A percentile compares a stretch with the other conserved stretches of the same genome.
Conservation (phyloP, 2,797 vertebrate species). For the Enteromius unitaeniatus region DNA sequence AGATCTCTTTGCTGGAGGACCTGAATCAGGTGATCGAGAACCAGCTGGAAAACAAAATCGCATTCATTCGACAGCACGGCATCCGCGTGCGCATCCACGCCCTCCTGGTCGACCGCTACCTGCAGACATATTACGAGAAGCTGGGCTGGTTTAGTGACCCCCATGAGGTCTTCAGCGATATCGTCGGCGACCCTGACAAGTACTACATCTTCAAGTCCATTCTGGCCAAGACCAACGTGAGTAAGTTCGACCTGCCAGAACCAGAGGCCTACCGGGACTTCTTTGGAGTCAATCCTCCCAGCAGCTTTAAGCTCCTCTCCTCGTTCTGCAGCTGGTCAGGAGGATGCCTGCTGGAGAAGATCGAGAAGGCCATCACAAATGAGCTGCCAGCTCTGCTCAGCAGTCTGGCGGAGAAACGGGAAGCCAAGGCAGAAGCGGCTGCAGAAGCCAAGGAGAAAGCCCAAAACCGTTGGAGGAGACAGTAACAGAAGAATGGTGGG, state of each 20-base stretch:
- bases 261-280: conserved; percentile 97
- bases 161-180: conserved; percentile 95
- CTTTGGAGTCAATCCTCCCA: conserved; percentile 93
- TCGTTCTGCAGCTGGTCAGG: conserved; percentile 96
- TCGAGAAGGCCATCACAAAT: conserved; percentile 93
- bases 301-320: conserved; percentile 90
- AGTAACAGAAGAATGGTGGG: conserved; percentile 66
- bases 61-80: conserved; percentile 97
- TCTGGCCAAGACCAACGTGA: conserved; percentile 98
- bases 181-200: conserved; percentile 95
- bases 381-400: conserved; percentile 93
- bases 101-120: conserved; percentile 93
- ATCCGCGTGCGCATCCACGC: conserved; percentile 96
- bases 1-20: conserved; percentile 97
- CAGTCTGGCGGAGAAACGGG: conserved; percentile 75
- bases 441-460: conserved; percentile 74
- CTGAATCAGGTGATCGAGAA: conserved; percentile 99
- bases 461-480: conserved; percentile 79
- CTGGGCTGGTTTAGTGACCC: conserved; percentile 98
- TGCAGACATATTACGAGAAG: conserved; percentile 97
- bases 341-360: conserved; percentile 94
- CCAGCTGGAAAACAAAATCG: conserved; percentile 98
- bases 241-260: conserved; percentile 98
- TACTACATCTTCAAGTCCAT: conserved; percentile 99
- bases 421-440: conserved; percentile 50